Evolutionary conservation across 2,797 vertebrate species (phyloP), one percentile per base, ranked within the genome.

Genomic region (Melanotaenia boesemani): DNA sequence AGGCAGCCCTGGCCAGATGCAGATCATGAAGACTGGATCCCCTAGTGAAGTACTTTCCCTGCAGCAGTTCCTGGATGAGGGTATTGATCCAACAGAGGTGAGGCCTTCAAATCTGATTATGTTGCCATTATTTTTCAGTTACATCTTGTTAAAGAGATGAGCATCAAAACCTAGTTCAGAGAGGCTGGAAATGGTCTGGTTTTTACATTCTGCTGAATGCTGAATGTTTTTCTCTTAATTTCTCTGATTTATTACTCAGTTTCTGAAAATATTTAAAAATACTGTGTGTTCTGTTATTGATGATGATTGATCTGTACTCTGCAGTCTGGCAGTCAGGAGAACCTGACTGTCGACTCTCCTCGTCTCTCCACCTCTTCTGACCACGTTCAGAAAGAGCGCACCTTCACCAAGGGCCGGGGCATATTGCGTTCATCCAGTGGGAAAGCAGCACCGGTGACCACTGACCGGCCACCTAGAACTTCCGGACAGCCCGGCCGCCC

Each of bases 21-120:
- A 88, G 52, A 81, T 79, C 70, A 94, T 82, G 79, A 89, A 87
- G 83, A 95, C 83, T 0, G 93, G 93, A n/a, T 97, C 97, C 44
- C 94, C 94, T 58, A 95, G 83, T 34, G 96, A 98, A 91, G 95
- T 98, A 60, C 94, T 98, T 56, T 97, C 96, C 67, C 92, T 98
- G 81, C 96, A 99, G 79, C 97, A 99, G 88, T 98, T 99, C 91
- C 93, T 99, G 88, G 95, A 97, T 70, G 97, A 99, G 93, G 97
- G 96, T 76, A 96, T 95, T 79, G 92, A 95, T 68, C 89, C 93
- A 20, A 82, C 88, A 24, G 92, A 95, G 93, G 95, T 95, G 83
- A 92, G 81, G 57, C n/a, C 12, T 26, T n/a, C 3, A 8, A 64
- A 58, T 48, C 15, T 9, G 6, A 48, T 28, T 54, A 13, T 41